phyloP scores from a whole-genome alignment of 2,113 vertebrate species.

The Ptilorrhoa leucosticta region DNA sequence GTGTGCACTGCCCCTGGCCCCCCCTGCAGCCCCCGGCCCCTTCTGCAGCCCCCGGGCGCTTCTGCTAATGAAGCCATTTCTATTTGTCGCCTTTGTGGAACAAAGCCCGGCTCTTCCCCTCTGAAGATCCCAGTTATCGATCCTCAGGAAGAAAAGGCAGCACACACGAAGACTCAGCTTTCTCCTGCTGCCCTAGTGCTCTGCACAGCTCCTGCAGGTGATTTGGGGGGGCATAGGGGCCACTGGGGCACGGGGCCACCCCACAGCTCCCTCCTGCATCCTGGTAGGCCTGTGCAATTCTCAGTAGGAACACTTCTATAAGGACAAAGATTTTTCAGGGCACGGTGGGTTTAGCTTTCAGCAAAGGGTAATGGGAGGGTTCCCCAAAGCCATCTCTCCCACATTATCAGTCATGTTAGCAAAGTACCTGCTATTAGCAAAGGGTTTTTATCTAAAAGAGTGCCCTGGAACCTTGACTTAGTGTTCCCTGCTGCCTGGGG shows the following conservation, averaged over 20 bases:
- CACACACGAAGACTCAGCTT: fast-evolving
- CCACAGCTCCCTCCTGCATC: background rate
- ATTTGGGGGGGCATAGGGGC: fast-evolving
- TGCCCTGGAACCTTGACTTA: background rate
- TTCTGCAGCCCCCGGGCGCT: background rate
- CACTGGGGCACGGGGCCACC: too few species aligned
- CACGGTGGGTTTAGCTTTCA: fast-evolving
- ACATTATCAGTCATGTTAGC: fast-evolving
- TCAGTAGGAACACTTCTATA: background rate
- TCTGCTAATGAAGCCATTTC: constrained; percentile 28
- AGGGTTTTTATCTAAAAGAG: background rate
- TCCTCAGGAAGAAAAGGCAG: background rate
- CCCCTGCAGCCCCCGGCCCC: background rate
- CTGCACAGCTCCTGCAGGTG: background rate
- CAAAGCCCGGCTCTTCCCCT: constrained; percentile 31
- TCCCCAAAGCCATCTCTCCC: background rate
- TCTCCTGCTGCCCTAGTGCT: background rate
- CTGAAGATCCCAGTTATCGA: constrained; percentile 27
- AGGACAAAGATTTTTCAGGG: background rate
- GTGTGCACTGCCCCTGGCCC: background rate
- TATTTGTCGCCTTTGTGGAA: constrained; percentile 38
- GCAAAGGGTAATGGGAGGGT: background rate
- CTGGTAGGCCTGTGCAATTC: background rate
- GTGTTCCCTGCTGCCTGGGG: background rate
- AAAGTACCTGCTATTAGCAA: background rate